Conservation (phyloP, 1,140 invertebrate genomes). For the Diabrotica virgifera region DNA sequence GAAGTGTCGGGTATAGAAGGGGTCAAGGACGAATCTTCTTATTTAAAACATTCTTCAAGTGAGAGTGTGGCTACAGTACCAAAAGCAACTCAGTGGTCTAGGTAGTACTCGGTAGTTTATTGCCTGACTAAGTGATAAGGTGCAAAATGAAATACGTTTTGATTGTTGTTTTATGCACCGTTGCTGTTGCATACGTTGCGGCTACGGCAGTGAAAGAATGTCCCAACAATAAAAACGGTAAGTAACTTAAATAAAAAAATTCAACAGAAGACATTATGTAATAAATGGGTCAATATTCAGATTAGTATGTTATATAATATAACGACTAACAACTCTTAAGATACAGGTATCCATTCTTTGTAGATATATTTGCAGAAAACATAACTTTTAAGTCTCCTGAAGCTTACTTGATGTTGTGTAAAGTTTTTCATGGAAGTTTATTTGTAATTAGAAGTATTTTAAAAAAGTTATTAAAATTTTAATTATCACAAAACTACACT, state of each 20-base stretch:
- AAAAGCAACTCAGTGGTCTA: neutral
- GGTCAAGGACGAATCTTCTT: neutral
- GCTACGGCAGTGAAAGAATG: conserved; percentile 23
- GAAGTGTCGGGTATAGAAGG: neutral
- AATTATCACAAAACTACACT: no score
- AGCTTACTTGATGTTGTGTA: no score
- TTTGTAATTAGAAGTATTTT: no score
- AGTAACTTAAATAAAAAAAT: neutral
- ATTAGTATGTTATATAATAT: neutral
- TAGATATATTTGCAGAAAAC: neutral
- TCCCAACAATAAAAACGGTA: conserved; percentile 9
- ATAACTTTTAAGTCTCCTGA: neutral
- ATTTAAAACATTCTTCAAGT: conserved; percentile 12
- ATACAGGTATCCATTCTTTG: no score
- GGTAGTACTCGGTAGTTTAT: neutral
- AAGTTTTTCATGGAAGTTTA: no score
- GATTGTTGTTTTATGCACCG: neutral
- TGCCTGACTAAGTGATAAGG: conserved; percentile 5
- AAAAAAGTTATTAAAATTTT: no score
- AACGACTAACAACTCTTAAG: no score
- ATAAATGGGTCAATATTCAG: neutral
- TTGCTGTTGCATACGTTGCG: neutral
- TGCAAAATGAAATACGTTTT: conserved; percentile 10
- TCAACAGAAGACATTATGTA: neutral
- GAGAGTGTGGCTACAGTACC: conserved; percentile 11